Base-by-base conservation (phyloP, 2,888 invertebrate genomes). In the Anticlea derivata region DNA sequence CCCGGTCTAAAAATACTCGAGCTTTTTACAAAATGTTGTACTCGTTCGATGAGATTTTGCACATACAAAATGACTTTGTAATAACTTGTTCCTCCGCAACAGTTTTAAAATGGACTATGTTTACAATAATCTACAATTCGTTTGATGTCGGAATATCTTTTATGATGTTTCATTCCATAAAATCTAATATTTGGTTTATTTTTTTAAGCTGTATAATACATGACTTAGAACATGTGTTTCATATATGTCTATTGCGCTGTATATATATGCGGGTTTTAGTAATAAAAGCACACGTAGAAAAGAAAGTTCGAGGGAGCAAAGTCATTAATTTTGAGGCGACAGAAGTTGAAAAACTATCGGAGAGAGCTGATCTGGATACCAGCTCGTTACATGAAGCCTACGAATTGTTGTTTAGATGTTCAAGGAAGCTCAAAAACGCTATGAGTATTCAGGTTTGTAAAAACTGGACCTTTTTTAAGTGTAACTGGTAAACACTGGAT, bases 361-460 rank as follows among this genome's bases (percentile, higher is more conserved):
- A 72, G n/a, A 80, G 75, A 57, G 57, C 54, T 7, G 51, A 63
- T 23, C 64, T 80, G 5, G 73, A 80, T 60, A 68, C 78, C 24
- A 68, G 57, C 52, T 70, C 76, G 22, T 55, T 83, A 49, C 83
- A 84, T 50, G 68, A 66, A 55, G 69, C 69, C 6, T 86, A 85
- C 56, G 82, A 80, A 55, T 55, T 71, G 45, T 65, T 86, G 52
- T 73, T 83, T 55, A 76, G 75, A 55, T 78, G 76, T 55, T 66
- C 81, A 1, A 70, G 73, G 30, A 66, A 76, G 59, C 69, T 84
- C 1, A 85, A 80, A 57, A 64, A 64, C 17, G 55, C 75, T 12
- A 80, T 86, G 73, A 75, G 70, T 65, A 63, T 83, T 31, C 75
- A 80, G 70, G 86, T 86, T 73, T 63, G 68, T 60, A 5, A n/a